Evolutionary conservation across 2,888 invertebrate species (phyloP), one percentile per base, ranked within the genome.

Genomic region (Melieria crassipennis): DNA sequence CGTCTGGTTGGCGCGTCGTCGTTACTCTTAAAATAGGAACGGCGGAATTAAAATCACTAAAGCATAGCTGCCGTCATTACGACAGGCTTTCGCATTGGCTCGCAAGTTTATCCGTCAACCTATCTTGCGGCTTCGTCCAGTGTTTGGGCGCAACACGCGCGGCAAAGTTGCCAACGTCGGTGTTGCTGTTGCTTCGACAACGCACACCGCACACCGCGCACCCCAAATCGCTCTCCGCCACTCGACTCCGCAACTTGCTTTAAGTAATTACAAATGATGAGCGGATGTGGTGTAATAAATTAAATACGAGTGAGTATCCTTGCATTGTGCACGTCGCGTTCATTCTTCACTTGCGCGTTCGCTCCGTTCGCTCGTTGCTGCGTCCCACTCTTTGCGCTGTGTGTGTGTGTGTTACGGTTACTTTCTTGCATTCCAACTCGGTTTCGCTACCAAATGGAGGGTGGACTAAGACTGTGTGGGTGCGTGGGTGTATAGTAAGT

Each of bases 241-340:
- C 43, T 48, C 46, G n/a, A 50, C 4, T 7, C 43, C 45, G 45
- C 30, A 56, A 45, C 56, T 46, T 57, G 47, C 57, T 69, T 62
- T 63, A 63, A 69, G 69, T 62, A 69, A 69, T 69, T 69, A 69
- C 68, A 68, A 68, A 68, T 68, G 61, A 68, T 68, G 68, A 68
- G 68, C 68, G 68, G 68, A 68, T 68, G 68, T 68, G 61, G 52
- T 48, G 61, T 68, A 68, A 68, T 68, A 68, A 62, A 68, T 68
- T 68, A 68, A 68, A 62, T 48, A 57, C 48, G 58, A 48, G 57
- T 46, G 10, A 16, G 47, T 13, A 7, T 6, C 30, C 46, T 43
- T 58, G 58, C 48, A 56, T 1, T 30, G 30, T 30, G 30, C 30
- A 30, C 30, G 30, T 30, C 30, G 30, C 2, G 30, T 30, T 30